Evolutionary conservation across 2,888 invertebrate genomes (phyloP), one percentile per base, ranked within the genome.

Genomic region (Melieria omissa): DNA sequence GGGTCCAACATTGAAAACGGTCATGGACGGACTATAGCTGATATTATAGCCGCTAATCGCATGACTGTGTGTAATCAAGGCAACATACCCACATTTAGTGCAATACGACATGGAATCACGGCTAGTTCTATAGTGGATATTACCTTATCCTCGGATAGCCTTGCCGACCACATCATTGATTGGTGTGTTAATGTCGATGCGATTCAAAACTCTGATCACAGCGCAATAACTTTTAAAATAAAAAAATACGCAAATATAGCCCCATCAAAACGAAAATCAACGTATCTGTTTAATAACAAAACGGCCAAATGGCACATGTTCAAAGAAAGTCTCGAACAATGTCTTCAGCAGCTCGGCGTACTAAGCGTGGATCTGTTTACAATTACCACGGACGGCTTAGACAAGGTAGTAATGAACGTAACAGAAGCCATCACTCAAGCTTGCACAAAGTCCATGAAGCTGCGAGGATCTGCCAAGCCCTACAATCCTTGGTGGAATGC

Each of bases 1-100:
- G 42, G 16, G 10, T 60, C 9, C 6, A n/a, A 41, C 8, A 9
- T 41, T 29, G 14, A 7, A 10, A 60, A 29, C 42, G 60, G 60
- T 29, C 60, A 60, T n/a, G 42, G 60, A 10, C 14, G 41, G 41
- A 42, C 60, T 42, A 60, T 60, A 41, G 60, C 29, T 9, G 60
- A 60, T 60, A 60, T 60, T 9, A 60, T 60, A 60, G 16, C 60
- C 14, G 60, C 60, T 29, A 14, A 5, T 14, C 6, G 7, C 16
- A 16, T 9, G 16, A 60, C 6, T 6, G 9, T 9, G 12, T 16
- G 16, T 16, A 60, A 60, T 60, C 9, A 4, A 12, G 16, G 58
- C 7, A 9, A 8, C 14, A 60, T 41, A 29, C 54, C 7, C 16
- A 54, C 54, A 2, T 14, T 54, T 16, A 54, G 16, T 16, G 54